Base-by-base conservation (phyloP, 2,113 vertebrate species). In the Brevimyrus niger region DNA sequence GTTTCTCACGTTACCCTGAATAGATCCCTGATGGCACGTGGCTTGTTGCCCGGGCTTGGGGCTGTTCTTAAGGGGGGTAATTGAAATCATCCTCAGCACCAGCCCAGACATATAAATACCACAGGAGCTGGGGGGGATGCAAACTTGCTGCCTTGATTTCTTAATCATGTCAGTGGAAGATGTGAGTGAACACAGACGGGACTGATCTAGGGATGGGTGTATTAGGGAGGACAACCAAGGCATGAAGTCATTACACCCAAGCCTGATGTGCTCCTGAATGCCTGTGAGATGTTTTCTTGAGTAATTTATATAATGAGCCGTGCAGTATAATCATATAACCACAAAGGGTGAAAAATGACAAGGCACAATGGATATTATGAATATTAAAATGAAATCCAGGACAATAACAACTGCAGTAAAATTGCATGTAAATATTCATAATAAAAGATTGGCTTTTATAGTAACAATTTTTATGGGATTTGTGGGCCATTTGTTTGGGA, bases 211-310 rank as follows among this genome's bases (percentile, higher is more conserved):
- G 31, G 15, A 53, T 87, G 85, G 47, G 35, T 42, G 11, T 19
- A 35, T 10, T 10, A 55, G 31, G n/a, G 23, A 84, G 44, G 44
- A 46, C 42, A 87, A 35, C 85, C 50, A 53, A 53, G 47, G n/a
- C 85, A 53, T 87, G 85, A 87, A 38, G 85, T 55, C 47, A 87
- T 87, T 87, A 87, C 85, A 53, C 27, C 48, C 85, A 86, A 51
- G 31, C n/a, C 47, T n/a, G 44, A n/a, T 48, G 23, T 48, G 50
- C n/a, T 53, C 50, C 27, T 50, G 9, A 86, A 50, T 27, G 47
- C 84, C n/a, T 87, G 48, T 38, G 50, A 87, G 85, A 84, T 84
- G 19, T 84, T 84, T 47, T 23, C 50, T 31, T 50, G 50, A 38
- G 27, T 48, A 27, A 27, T 86, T 86, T 53, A 51, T 23, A 87